Base-by-base conservation (phyloP, 2,113 vertebrate genomes). In the Onychostoma macrolepis region DNA sequence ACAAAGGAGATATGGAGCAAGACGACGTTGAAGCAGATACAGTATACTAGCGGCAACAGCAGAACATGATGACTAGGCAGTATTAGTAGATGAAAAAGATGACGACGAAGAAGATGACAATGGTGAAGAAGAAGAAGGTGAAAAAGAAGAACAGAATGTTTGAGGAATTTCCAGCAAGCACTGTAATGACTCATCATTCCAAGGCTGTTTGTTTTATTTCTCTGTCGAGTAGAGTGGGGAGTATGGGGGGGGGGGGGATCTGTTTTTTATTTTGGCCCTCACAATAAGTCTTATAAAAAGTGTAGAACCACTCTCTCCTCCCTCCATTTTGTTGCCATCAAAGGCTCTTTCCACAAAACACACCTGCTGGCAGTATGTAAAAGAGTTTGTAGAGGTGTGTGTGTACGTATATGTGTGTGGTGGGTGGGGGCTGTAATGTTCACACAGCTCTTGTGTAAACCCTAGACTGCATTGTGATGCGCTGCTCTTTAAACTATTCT, bases 301-400 rank as follows among this genome's bases (percentile, higher is more conserved):
- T 82, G 48, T 33, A 61, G 61, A 78, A 77, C 41, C 83, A 75
- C 86, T 83, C 56, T 56, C 53, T 61, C 28, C 65, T 87, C 79
- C 69, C 56, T 41, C 45, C 69, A 50, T 63, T 77, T 87, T 85
- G 69, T 78, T 85, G 86, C 48, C 72, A 87, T 87, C 72, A 87
- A 89, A 78, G n/a, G 79, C 80, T 87, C 56, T 76, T 89, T 87
- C 69, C 69, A 89, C 38, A 87, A 80, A 77, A 76, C 75, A 75
- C 86, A 87, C 88, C 88, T 85, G 86, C 69, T 85, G 86, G 72
- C 86, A 65, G 50, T 41, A 10, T 83, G 79, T 81, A 85, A 86
- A 87, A 26, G 56, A 38, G 30, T 53, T 86, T 80, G 67, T 76
- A 78, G 77, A 82, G 76, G 50, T 21, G 24, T 87, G 71, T 45